Evolutionary conservation across 64 coral and sea anemone genomes (phyloP).

Genomic region (Hydrozoanthus tunicans): DNA sequence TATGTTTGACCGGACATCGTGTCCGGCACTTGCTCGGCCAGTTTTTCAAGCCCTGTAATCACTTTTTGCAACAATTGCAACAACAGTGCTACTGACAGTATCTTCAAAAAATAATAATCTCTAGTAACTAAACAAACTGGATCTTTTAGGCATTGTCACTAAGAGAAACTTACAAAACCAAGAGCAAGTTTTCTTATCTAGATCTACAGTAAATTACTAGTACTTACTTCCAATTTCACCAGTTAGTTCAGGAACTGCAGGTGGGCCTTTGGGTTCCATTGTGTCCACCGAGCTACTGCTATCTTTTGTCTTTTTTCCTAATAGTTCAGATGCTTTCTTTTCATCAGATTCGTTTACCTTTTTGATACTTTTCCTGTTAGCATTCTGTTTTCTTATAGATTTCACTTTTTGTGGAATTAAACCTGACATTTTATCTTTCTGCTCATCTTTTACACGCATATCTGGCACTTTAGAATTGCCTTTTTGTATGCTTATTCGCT

Average conservation of each 20-base stretch:
- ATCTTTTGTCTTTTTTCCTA: neutral
- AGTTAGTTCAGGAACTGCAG: neutral
- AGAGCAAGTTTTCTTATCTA: neutral
- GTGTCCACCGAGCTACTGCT: neutral
- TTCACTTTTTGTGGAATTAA: slow-evolving; percentile 1
- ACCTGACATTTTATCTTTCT: neutral
- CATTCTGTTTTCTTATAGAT: slow-evolving; percentile 7
- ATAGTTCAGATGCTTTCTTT: neutral
- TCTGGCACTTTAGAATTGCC: neutral
- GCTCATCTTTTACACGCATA: neutral
- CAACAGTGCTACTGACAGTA: too few species aligned
- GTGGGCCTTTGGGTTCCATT: neutral
- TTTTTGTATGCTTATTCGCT: neutral
- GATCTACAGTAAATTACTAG: neutral
- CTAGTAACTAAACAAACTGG: too few species aligned
- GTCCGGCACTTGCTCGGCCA: too few species aligned
- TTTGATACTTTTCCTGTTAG: neutral
- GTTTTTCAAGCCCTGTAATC: too few species aligned
- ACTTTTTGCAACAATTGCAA: too few species aligned
- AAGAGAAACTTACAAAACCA: neutral
- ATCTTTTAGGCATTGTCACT: too few species aligned
- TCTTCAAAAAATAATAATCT: too few species aligned
- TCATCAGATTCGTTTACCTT: neutral
- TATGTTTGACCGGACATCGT: too few species aligned
- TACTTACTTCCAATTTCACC: slow-evolving; percentile 31